Evolutionary conservation across 2,113 vertebrate species (phyloP).

Genomic region (Anhinga anhinga): DNA sequence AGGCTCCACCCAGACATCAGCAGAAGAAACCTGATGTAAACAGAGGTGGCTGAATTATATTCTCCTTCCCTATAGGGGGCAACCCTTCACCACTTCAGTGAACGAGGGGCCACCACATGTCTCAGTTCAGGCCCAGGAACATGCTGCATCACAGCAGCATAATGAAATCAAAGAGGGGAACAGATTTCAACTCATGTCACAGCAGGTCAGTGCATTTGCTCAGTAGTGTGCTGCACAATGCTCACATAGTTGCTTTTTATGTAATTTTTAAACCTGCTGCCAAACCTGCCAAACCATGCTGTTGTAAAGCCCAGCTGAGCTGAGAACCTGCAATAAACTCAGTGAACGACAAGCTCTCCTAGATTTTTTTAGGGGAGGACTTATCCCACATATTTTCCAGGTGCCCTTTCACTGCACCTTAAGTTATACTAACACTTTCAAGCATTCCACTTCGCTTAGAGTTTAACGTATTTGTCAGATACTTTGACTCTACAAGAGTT

Average conservation of each 20-base stretch:
- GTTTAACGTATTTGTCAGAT: neutral
- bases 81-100: slow-evolving; percentile 46
- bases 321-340: neutral
- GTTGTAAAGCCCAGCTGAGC: neutral
- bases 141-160: neutral
- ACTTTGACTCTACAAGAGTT: neutral
- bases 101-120: neutral
- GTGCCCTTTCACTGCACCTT: neutral
- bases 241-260: neutral
- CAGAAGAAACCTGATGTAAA: neutral
- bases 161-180: slow-evolving; percentile 18
- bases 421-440: neutral
- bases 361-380: neutral
- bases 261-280: neutral
- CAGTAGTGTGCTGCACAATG: neutral
- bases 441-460: neutral
- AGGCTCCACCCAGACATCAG: neutral
- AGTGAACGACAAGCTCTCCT: neutral
- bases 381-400: neutral
- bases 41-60: neutral
- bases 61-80: slow-evolving; percentile 66
- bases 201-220: neutral
- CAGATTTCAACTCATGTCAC: neutral
- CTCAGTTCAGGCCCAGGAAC: neutral
- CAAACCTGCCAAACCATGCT: neutral